Base-by-base conservation (phyloP, 2,113 vertebrate species). In the Prunella himalayana region DNA sequence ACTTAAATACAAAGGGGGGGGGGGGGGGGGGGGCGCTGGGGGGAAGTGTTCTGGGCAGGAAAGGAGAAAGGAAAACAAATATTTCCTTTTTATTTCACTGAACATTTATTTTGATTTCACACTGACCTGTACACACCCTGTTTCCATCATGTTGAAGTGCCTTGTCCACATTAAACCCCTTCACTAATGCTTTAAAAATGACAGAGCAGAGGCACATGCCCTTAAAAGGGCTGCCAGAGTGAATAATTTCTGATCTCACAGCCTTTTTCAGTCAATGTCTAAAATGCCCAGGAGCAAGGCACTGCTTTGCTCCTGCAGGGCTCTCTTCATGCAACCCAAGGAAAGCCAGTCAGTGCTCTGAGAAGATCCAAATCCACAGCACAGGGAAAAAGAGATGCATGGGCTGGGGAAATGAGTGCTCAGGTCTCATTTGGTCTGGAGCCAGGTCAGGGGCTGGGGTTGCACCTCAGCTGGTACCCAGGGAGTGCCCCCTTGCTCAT, bases 61-160 rank as follows among this genome's bases (percentile, higher is more conserved):
- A 82, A 96, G 17, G 25, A 64, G 33, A 83, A 80, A 90, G 65
- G 50, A 54, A 86, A 90, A 66, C 30, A 76, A 88, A 71, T 6
- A 30, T n/a, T 82, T 68, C 33, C n/a, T 63, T 82, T 82, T n/a
- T 44, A 31, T 80, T 86, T 86, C 60, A 83, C 41, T 31, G 42
- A 59, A 42, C 15, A 11, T 71, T 88, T 49, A 9, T 68, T 88
- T 64, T 71, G 0, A 41, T 77, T 64, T 72, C 6, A 14, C 30
- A 31, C 14, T 54, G 35, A 65, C 39, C 44, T 53, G 37, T 27
- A 39, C 68, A 68, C 27, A 64, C 15, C 64, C 53, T 59, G 19
- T 64, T 82, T 45, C 66, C 71, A 91, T 10, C 33, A 39, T 1
- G 5, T 3, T n/a, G 12, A 82, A 49, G 50, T 27, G n/a, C 9